Base-by-base conservation (phyloP, 2,888 invertebrate genomes). In the Apantesis nais region DNA sequence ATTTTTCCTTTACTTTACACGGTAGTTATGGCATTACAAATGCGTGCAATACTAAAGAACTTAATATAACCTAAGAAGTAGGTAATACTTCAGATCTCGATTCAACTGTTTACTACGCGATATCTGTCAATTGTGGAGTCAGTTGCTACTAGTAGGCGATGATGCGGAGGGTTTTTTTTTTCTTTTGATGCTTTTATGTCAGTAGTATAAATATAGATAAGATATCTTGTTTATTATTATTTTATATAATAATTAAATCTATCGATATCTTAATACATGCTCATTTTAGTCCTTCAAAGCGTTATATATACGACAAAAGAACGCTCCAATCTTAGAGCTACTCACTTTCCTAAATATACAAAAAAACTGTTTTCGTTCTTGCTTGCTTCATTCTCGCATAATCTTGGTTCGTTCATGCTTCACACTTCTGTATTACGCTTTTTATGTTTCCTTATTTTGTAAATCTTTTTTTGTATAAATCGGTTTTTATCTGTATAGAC, bases 381-480 rank as follows among this genome's bases (percentile, higher is more conserved):
- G 88, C 88, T 90, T 90, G 91, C 90, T 90, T 90, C 90, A 83
- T 88, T 91, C 90, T 89, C 83, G 88, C 90, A 84, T 89, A 84
- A 86, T 79, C 82, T 85, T 81, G 66, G 80, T 87, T 83, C 70
- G 69, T 76, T 74, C 82, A 86, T 83, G 90, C 90, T 90, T 79
- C 83, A 86, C 83, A 86, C 79, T 81, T 85, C 79, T 87, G 79
- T 81, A 64, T 82, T 77, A 82, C 71, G 87, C 87, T 88, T 87
- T 87, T 82, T 81, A 76, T 82, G 75, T 88, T 78, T 70, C 79
- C 83, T 83, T 78, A 75, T 77, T 69, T 80, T 83, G n/a, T n/a
- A n/a, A n/a, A n/a, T n/a, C 82, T 78, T 75, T 31, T 11, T 48
- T 64, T 12, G 60, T 55, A 31, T 44, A 11, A 55, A 37, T 25